A percentile compares a stretch with the other conserved stretches of the same genome.
phyloP scores from a whole-genome alignment of 2,888 invertebrate species.

The Sepioteuthis lessoniana region DNA sequence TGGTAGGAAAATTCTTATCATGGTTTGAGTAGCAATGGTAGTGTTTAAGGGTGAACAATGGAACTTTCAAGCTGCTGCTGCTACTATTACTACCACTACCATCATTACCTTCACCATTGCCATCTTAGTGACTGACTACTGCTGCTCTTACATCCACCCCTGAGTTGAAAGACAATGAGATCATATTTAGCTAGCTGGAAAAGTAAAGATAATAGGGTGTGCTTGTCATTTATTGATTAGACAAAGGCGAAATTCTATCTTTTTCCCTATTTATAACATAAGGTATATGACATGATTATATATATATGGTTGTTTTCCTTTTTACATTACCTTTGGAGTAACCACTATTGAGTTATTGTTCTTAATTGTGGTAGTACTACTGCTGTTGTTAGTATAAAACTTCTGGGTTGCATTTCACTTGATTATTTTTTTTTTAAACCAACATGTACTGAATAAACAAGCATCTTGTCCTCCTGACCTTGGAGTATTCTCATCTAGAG shows the following conservation, averaged over 20 bases:
- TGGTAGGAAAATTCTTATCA: too few relatives aligned
- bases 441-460: neutral
- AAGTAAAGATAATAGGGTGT: neutral
- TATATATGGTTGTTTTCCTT: too few relatives aligned
- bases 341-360: neutral
- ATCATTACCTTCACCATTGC: neutral
- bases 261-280: neutral
- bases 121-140: neutral
- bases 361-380: neutral
- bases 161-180: neutral
- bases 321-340: neutral
- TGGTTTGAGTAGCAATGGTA: neutral
- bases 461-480: neutral
- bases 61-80: neutral
- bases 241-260: neutral
- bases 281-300: neutral
- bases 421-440: neutral
- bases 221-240: neutral
- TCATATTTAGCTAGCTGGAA: neutral
- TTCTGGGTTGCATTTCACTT: neutral
- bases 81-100: neutral
- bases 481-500: neutral
- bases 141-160: neutral
- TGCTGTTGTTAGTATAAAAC: neutral
- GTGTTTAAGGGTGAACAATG: neutral